phyloP scores from a whole-genome alignment of 2,797 vertebrate genomes.

The Spinus pinus region DNA sequence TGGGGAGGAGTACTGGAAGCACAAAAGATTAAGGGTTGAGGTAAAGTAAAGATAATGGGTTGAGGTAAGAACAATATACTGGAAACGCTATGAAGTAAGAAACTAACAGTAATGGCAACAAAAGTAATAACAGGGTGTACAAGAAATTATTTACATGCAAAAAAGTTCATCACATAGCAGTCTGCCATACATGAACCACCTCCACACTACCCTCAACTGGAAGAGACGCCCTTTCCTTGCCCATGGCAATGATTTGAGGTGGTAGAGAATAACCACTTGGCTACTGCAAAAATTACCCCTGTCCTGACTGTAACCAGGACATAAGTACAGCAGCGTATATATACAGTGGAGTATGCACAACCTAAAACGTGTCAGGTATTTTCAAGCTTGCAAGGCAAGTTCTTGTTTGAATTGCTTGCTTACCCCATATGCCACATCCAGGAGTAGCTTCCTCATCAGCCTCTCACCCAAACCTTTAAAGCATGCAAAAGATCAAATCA shows the following conservation, averaged over 20 bases:
- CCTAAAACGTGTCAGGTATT: neutral
- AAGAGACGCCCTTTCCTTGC: neutral
- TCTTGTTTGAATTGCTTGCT: neutral
- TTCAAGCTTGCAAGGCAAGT: neutral
- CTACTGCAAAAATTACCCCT: neutral
- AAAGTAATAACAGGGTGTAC: neutral
- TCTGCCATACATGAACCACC: neutral
- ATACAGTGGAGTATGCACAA: neutral
- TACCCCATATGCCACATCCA: neutral
- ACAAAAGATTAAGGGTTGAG: neutral
- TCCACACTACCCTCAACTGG: neutral
- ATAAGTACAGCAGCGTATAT: neutral
- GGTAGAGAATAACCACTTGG: neutral
- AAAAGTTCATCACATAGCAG: neutral
- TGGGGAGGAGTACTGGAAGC: neutral
- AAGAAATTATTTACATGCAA: neutral
- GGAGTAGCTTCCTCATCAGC: neutral
- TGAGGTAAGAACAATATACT: neutral
- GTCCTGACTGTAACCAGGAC: neutral
- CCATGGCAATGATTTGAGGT: neutral
- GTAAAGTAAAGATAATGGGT: neutral
- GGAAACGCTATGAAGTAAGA: neutral
- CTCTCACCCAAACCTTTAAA: neutral
- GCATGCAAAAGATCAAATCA: neutral
- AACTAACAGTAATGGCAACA: neutral